Conservation (phyloP, 1,140 invertebrate genomes). For the Cotesia glomerata region DNA sequence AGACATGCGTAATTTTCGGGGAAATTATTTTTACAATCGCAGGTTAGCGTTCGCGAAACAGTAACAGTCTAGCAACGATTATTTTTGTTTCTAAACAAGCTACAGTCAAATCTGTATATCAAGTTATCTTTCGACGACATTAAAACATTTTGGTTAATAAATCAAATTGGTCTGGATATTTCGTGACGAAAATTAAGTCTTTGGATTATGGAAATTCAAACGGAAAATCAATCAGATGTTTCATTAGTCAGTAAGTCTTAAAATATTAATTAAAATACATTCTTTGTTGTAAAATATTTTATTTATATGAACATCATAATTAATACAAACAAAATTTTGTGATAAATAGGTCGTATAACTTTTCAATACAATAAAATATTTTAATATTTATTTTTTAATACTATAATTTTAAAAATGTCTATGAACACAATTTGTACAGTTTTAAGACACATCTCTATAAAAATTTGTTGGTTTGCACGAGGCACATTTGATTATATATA, state of each 20-base stretch:
- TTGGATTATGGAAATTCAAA: neutral
- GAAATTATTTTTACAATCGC: neutral
- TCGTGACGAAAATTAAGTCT: neutral
- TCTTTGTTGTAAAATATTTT: neutral
- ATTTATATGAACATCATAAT: neutral
- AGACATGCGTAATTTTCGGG: neutral
- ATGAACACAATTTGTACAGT: neutral
- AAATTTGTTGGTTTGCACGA: neutral
- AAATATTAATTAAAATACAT: neutral
- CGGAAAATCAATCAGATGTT: neutral
- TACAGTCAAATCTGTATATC: neutral
- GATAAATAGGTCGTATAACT: too few species aligned
- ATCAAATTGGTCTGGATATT: constrained; percentile 8
- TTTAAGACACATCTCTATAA: neutral
- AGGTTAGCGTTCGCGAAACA: neutral
- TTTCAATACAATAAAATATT: too few species aligned
- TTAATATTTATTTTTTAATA: too few species aligned
- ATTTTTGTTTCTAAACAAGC: constrained; percentile 11
- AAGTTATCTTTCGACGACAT: neutral
- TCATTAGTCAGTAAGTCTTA: neutral
- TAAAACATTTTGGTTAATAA: constrained; percentile 3
- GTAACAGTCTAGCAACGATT: constrained; percentile 3
- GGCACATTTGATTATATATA: neutral
- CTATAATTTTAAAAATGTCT: neutral
- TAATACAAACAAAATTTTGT: neutral